Evolutionary conservation across 1,140 invertebrate species (phyloP).

Genomic region (Pseudomyrmex flavicornis): DNA sequence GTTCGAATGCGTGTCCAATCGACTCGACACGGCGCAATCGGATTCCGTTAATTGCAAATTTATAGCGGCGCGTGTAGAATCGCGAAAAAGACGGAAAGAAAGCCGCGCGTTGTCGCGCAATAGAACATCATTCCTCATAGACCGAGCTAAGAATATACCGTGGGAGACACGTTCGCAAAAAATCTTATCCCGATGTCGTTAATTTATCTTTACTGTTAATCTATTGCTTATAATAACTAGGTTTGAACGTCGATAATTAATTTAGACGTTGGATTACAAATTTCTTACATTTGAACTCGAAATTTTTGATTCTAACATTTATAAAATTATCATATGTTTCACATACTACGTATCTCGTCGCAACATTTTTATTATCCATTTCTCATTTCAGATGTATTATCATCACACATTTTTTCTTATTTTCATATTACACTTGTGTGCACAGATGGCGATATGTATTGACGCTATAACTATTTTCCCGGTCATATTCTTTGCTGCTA

Average conservation of each 20-base stretch:
- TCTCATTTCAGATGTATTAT: slow-evolving; percentile 11
- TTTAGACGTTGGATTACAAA: neutral
- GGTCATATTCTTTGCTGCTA: slow-evolving; percentile 19
- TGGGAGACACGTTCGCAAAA: slow-evolving; percentile 16
- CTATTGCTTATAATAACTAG: neutral
- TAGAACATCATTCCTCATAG: slow-evolving; percentile 34
- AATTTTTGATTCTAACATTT: neutral
- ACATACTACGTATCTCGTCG: no score
- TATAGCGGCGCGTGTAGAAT: slow-evolving; percentile 57
- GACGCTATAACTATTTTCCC: slow-evolving; percentile 19
- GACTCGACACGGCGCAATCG: slow-evolving; percentile 62
- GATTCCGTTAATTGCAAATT: slow-evolving; percentile 72
- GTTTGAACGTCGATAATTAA: slow-evolving; percentile 8
- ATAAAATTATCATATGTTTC: neutral
- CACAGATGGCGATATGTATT: neutral
- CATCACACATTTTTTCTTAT: slow-evolving; percentile 6
- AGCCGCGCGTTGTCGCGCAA: neutral
- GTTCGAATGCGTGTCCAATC: slow-evolving; percentile 50
- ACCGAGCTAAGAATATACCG: slow-evolving; percentile 30
- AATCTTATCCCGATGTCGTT: slow-evolving; percentile 1
- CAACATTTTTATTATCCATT: neutral
- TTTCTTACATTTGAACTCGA: neutral
- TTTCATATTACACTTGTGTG: no score
- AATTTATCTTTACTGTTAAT: slow-evolving; percentile 27
- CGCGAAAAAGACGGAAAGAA: slow-evolving; percentile 39